Conservation (phyloP, 2,113 vertebrate genomes). For the Brachyhypopomus gauderio region DNA sequence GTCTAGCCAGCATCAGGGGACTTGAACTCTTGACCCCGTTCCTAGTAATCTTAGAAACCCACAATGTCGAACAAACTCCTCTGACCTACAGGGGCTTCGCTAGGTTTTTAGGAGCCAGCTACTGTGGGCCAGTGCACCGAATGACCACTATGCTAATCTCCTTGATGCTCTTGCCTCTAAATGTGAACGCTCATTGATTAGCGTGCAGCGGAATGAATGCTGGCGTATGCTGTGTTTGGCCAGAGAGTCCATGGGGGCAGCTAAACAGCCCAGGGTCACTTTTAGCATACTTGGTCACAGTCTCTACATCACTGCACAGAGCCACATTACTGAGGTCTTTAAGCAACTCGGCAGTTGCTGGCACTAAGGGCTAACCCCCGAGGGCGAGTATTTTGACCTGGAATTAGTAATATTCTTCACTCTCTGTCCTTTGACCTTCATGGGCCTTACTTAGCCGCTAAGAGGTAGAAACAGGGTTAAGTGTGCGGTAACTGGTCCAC, state of each 20-base stretch:
- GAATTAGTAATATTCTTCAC: not conserved
- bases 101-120: not conserved
- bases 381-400: conserved; percentile 15
- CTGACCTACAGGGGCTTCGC: too few species aligned
- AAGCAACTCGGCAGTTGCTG: conserved; percentile 9
- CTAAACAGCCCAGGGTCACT: conserved; percentile 3
- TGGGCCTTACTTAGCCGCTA: not conserved
- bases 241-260: not conserved
- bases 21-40: not conserved
- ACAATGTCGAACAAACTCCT: not conserved
- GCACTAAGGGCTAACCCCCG: not conserved
- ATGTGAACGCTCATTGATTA: conserved; percentile 19
- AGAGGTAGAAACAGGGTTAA: not conserved
- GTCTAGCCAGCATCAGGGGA: not conserved
- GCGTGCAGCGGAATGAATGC: not conserved
- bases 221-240: not conserved
- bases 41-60: not conserved
- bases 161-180: not conserved
- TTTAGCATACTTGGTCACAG: not conserved
- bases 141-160: conserved; percentile 1
- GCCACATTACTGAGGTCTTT: not conserved
- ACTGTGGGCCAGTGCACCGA: not conserved
- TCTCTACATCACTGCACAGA: conserved; percentile 15
- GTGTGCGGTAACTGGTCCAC: not conserved
- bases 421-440: not conserved